Evolutionary conservation across 2,888 invertebrate species (phyloP), one percentile per base, ranked within the genome.

Genomic region (Drosophila mimetica): DNA sequence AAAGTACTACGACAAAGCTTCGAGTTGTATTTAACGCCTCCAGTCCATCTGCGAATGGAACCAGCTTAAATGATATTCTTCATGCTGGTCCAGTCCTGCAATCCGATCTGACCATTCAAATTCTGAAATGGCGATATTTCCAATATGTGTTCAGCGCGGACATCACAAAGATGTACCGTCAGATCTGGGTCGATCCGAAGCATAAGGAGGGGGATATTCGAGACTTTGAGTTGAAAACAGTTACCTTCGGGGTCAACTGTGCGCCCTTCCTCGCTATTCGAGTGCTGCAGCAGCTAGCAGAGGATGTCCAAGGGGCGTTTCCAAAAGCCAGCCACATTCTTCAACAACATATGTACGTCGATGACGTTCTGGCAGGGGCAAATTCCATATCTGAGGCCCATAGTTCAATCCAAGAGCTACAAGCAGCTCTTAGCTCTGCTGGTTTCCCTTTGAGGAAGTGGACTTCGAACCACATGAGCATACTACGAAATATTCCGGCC

Each of bases 71-170:
- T 22, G 22, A 22, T 22, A 22, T 22, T 22, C 22, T 39, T 39
- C 39, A 39, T 39, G 37, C 18, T 39, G 37, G 37, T 16, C 37
- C 37, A 18, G 37, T 39, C 37, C 16, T 39, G 11, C 16, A 39
- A 4, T 11, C 37, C 37, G 37, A 39, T 18, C 37, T 39, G 8
- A 39, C 37, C 16, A 39, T 39, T 9, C 37, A 39, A 4, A 39
- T 39, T 8, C 37, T 39, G 16, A 39, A 39, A 11, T 39, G 18
- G 22, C 22, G 22, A 22, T 22, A 22, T 22, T 22, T 22, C 22
- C 37, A 16, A 37, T 37, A 16, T 8, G 22, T 22, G 22, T 22
- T 22, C 22, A 22, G 22, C 22, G 22, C 22, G 22, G 37, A 18
- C 8, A 11, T 18, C 9, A 18, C 18, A 18, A 39, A 11, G 11